phyloP scores from a whole-genome alignment of 2,888 invertebrate species.

The Frankliniella intonsa region DNA sequence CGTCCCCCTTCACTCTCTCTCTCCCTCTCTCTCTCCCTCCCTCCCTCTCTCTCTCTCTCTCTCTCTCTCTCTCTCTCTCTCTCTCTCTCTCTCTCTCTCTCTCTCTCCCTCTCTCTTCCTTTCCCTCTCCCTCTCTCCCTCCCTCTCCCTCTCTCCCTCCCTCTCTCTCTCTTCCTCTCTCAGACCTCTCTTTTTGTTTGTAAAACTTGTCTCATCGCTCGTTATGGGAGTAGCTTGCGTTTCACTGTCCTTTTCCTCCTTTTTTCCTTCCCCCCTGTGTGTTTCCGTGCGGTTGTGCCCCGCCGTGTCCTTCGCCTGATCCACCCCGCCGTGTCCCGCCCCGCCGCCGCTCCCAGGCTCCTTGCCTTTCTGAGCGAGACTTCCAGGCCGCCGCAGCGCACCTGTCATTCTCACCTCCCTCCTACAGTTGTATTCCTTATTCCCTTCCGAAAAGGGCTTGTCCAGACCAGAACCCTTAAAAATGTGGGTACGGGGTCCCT shows the following conservation, averaged over 20 bases:
- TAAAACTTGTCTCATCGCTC: no score
- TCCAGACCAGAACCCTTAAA: no score
- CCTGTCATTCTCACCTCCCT: no score
- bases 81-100: slow-evolving; percentile 31
- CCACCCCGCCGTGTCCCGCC: no score
- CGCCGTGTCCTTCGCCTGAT: no score
- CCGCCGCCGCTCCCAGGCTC: no score
- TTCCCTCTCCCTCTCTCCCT: slow-evolving; percentile 30
- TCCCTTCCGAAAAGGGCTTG: no score
- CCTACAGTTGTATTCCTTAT: no score
- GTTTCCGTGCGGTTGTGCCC: neutral
- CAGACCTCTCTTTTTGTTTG: neutral
- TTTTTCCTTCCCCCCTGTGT: neutral
- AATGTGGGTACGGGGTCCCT: no score
- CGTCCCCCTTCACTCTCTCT: neutral
- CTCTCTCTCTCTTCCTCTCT: slow-evolving; percentile 28
- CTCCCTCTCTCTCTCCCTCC: slow-evolving; percentile 8
- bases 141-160: slow-evolving; percentile 29
- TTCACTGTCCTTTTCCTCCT: neutral
- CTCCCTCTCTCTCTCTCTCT: slow-evolving; percentile 30
- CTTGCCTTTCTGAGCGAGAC: no score
- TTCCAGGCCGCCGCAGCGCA: no score
- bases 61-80: slow-evolving; percentile 32
- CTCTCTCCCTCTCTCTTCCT: slow-evolving; percentile 29
- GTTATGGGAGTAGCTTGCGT: neutral